Evolutionary conservation across 2,888 invertebrate species (phyloP).

Genomic region (Ernsta delagoae): DNA sequence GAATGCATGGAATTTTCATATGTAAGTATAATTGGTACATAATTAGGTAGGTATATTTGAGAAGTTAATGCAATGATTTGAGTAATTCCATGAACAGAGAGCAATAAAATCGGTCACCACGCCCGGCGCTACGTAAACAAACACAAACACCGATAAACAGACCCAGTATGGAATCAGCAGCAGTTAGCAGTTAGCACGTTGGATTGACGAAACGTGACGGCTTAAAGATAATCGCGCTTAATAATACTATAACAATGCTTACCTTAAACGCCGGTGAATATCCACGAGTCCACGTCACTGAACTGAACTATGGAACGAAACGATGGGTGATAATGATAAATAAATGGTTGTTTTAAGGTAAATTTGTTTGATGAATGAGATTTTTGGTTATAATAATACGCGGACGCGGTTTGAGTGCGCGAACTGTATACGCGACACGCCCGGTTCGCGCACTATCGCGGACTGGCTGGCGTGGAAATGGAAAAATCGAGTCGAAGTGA

Average conservation of each 20-base stretch:
- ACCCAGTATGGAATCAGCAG: slow-evolving; percentile 57
- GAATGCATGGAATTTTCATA: slow-evolving; percentile 55
- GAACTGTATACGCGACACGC: slow-evolving; percentile 25
- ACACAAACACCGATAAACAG: slow-evolving; percentile 64
- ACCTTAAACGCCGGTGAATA: slow-evolving; percentile 49
- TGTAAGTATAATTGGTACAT: too few species aligned
- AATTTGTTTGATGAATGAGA: slow-evolving; percentile 19
- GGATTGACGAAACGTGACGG: slow-evolving; percentile 75
- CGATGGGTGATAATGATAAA: slow-evolving; percentile 13
- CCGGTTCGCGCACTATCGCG: slow-evolving; percentile 56
- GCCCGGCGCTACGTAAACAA: slow-evolving; percentile 54
- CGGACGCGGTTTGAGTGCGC: slow-evolving; percentile 36
- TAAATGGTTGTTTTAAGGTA: too few species aligned
- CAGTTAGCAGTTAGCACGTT: slow-evolving; percentile 55
- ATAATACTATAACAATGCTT: slow-evolving; percentile 50
- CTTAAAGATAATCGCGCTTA: slow-evolving; percentile 60
- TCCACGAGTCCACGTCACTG: slow-evolving; percentile 16
- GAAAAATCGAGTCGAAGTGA: slow-evolving; percentile 37
- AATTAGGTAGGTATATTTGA: too few species aligned
- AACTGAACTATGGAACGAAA: slow-evolving; percentile 9
- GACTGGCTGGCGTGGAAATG: slow-evolving; percentile 62
- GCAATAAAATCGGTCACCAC: slow-evolving; percentile 60
- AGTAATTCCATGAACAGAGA: slow-evolving; percentile 40
- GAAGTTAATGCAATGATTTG: slow-evolving; percentile 5
- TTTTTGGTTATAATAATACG: slow-evolving; percentile 32